Conservation (phyloP, 2,888 invertebrate genomes). For the Melipona beecheii region DNA sequence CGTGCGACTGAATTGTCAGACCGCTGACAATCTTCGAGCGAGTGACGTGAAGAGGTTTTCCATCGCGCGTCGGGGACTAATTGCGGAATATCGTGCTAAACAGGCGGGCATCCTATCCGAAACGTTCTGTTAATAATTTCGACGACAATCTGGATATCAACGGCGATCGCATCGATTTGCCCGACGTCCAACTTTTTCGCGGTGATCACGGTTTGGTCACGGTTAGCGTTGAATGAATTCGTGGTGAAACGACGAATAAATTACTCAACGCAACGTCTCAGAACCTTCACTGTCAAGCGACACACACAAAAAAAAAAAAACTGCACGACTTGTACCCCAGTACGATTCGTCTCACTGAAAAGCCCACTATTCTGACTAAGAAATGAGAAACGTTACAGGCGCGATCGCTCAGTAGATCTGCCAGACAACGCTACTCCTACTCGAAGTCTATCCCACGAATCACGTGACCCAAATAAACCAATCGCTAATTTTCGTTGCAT, state of each 20-base stretch:
- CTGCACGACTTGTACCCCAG: too few relatives aligned
- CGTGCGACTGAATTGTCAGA: constrained; percentile 60
- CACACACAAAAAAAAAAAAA: too few relatives aligned
- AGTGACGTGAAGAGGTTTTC: constrained; percentile 36
- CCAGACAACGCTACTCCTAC: too few relatives aligned
- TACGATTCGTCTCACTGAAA: too few relatives aligned
- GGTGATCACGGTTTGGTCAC: background rate
- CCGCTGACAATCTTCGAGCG: constrained; percentile 54
- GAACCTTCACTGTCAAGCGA: too few relatives aligned
- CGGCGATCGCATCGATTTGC: constrained; percentile 40
- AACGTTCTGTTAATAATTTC: constrained; percentile 59
- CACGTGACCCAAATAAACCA: too few relatives aligned
- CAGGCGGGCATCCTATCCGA: constrained; percentile 19
- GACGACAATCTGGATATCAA: constrained; percentile 47
- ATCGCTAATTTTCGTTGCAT: too few relatives aligned
- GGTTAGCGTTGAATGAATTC: background rate
- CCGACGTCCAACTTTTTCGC: background rate
- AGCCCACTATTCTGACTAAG: too few relatives aligned
- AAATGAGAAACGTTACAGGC: too few relatives aligned
- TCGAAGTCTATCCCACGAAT: too few relatives aligned
- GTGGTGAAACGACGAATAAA: background rate
- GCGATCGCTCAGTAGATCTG: too few relatives aligned
- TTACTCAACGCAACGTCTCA: too few relatives aligned
- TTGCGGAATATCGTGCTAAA: constrained; percentile 57
- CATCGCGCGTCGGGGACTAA: constrained; percentile 47